Evolutionary conservation across 2,113 vertebrate species (phyloP).

Genomic region (Alexandromys fortis): DNA sequence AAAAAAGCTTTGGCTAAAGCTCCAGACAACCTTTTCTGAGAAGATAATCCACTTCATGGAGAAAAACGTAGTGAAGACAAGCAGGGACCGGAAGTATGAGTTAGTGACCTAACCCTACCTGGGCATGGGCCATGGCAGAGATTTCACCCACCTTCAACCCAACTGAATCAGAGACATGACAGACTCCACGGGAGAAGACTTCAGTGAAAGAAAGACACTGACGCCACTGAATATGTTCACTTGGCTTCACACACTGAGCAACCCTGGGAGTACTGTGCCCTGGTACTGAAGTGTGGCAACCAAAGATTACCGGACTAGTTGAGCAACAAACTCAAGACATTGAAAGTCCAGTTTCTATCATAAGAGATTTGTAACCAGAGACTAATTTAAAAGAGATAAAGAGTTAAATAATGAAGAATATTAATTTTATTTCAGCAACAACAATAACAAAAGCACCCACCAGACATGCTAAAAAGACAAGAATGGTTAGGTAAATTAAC

Average conservation of each 20-base stretch:
- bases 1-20: not conserved
- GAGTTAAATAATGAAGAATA: conserved; percentile 24
- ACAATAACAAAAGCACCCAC: not conserved
- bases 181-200: not conserved
- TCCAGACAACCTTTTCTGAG: not conserved
- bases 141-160: not conserved
- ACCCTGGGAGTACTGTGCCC: not conserved
- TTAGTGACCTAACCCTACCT: not conserved
- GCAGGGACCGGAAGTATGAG: not conserved
- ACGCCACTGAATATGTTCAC: not conserved
- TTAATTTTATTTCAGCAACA: conserved; percentile 37
- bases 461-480: not conserved
- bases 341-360: conserved; percentile 36
- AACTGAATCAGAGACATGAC: no score
- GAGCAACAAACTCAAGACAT: not conserved
- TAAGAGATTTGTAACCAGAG: not conserved
- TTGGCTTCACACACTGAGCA: not conserved
- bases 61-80: not conserved
- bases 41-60: not conserved
- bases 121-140: not conserved
- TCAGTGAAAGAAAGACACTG: not conserved
- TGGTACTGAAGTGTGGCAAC: not conserved
- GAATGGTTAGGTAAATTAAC: not conserved
- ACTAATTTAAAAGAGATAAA: conserved; percentile 34
- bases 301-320: conserved; percentile 1